Percentiles rank a stretch among this genome's conserved stretches.
These are phyloP conservation scores for Rhynchopsitta pachyrhyncha DNA, from an alignment of 2,113 vertebrate species.

Conservation along the genomic window DNA sequence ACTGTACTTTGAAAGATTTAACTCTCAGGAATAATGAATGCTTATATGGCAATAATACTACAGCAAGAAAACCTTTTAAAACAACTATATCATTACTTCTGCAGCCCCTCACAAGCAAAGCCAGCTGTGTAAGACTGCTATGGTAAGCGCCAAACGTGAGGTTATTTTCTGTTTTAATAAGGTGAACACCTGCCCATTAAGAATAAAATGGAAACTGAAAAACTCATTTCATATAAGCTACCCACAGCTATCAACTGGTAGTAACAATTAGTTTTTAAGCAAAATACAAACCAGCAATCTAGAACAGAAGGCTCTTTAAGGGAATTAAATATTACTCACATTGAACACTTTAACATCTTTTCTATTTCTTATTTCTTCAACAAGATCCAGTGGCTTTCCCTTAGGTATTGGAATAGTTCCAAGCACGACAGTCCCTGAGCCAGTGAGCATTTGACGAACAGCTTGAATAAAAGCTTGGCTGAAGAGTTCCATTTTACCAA, in stretches of 20 bases:
- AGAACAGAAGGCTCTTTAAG: conserved; percentile 24
- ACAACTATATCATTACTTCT: neutral
- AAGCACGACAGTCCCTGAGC: conserved; percentile 75
- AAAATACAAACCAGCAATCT: neutral
- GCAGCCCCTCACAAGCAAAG: conserved; percentile 8
- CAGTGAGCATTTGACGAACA: conserved; percentile 79
- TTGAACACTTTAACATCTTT: conserved; percentile 85
- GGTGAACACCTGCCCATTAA: conserved; percentile 59
- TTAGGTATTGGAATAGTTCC: conserved; percentile 91
- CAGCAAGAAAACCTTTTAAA: conserved; percentile 30
- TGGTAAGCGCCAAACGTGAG: neutral
- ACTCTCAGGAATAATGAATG: conserved; percentile 21
- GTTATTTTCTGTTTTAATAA: conserved; percentile 25
- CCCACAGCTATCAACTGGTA: neutral
- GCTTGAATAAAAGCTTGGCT: conserved; percentile 88
- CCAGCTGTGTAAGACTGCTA: conserved; percentile 31
- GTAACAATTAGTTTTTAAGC: neutral
- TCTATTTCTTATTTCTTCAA: conserved; percentile 89
- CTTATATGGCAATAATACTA: neutral
- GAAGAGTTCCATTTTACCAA: conserved; percentile 98
- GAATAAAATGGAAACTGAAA: conserved; percentile 22
- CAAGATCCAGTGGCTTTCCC: conserved; percentile 85
- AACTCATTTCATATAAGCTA: neutral
- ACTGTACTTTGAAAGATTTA: neutral
- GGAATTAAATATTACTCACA: conserved; percentile 78